phyloP scores from a whole-genome alignment of 2,888 invertebrate genomes.

The Alsophila aescularia region DNA sequence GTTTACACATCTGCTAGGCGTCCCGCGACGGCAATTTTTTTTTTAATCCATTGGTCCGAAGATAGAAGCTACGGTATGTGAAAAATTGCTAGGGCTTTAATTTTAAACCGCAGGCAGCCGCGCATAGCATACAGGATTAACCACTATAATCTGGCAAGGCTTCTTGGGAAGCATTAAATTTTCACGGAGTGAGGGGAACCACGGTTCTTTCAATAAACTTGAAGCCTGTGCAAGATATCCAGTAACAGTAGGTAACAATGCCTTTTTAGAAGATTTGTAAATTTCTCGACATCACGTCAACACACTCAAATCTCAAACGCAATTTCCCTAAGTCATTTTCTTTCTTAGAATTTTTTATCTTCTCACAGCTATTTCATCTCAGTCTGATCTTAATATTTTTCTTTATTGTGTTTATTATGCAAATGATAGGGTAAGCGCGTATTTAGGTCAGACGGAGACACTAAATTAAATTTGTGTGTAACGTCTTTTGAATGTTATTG shows the following conservation, averaged over 20 bases:
- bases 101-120: constrained; percentile 48
- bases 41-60: no score
- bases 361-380: constrained; percentile 29
- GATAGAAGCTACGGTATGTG: constrained; percentile 1
- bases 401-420: constrained; percentile 35
- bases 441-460: constrained; percentile 21
- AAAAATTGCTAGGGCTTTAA: constrained; percentile 42
- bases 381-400: constrained; percentile 28
- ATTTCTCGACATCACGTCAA: neutral
- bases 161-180: constrained; percentile 67
- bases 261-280: no score
- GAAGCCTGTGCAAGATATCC: constrained; percentile 62
- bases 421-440: constrained; percentile 29
- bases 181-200: constrained; percentile 51
- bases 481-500: constrained; percentile 27
- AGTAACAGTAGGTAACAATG: constrained; percentile 38
- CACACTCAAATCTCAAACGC: neutral
- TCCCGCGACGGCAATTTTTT: no score
- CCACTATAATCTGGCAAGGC: constrained; percentile 64
- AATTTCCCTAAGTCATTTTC: constrained; percentile 17
- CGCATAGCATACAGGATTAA: constrained; percentile 49
- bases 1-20: no score
- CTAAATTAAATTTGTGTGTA: constrained; percentile 20
- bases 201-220: constrained; percentile 58
- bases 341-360: constrained; percentile 27